Conservation (phyloP, 2,113 vertebrate species). For the Hydrolagus affinis region DNA sequence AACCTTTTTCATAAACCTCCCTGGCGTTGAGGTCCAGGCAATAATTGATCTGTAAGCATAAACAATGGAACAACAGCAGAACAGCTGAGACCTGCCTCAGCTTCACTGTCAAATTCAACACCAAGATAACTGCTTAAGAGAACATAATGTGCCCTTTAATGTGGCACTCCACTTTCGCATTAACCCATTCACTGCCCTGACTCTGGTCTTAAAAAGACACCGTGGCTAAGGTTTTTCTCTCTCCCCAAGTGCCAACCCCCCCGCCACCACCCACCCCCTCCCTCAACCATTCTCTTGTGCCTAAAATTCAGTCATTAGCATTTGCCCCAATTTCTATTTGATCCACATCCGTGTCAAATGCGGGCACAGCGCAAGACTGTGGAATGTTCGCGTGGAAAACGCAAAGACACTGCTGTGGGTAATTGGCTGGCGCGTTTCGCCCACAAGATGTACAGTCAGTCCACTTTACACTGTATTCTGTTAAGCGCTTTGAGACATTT, state of each 20-base stretch:
- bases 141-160: conserved; percentile 11
- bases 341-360: no score
- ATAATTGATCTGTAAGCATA: conserved; percentile 29
- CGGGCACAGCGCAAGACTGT: neutral
- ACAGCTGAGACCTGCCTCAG: conserved; percentile 18
- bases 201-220: neutral
- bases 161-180: neutral
- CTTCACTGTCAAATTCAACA: conserved; percentile 1
- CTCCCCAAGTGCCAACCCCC: neutral
- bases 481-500: no score
- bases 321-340: neutral
- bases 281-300: neutral
- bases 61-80: conserved; percentile 21
- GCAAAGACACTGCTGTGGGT: no score
- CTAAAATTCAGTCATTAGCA: neutral
- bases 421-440: no score
- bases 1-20: conserved; percentile 32
- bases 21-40: conserved; percentile 19
- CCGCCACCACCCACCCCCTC: no score
- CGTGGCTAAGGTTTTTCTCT: neutral
- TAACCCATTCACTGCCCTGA: neutral
- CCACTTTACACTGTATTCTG: no score
- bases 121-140: neutral
- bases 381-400: neutral
- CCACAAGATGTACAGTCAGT: no score